These are phyloP conservation scores for Polydrusus pterygomalis DNA, from an alignment of 2,888 invertebrate species.

Conservation along the genomic window DNA sequence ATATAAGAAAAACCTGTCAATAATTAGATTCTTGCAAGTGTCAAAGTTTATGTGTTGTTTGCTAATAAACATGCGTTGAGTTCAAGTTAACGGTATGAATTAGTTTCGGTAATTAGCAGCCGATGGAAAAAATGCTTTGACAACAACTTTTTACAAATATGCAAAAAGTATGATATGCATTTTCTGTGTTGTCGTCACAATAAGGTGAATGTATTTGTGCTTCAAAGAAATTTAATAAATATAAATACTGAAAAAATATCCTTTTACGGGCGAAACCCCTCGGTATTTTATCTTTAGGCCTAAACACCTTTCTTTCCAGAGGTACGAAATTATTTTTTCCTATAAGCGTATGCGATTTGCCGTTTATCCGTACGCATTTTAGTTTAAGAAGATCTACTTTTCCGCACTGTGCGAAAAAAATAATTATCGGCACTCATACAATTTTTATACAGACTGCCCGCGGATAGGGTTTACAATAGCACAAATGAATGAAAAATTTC, in stretches of 20 bases:
- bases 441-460: no score
- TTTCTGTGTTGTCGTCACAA: background rate
- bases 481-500: no score
- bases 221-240: background rate
- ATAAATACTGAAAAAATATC: background rate
- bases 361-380: no score
- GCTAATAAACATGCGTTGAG: background rate
- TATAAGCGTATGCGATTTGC: no score
- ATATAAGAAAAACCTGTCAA: background rate
- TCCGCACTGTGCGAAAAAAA: no score
- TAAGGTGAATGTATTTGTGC: background rate
- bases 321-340: no score
- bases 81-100: background rate
- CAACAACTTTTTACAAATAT: background rate
- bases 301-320: no score
- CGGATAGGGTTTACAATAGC: no score
- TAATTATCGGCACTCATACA: no score
- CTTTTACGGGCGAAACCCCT: no score
- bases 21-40: conserved; percentile 3
- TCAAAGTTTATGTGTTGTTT: conserved; percentile 11
- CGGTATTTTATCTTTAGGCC: no score
- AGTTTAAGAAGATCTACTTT: no score
- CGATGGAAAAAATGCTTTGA: background rate
- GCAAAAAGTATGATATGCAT: background rate
- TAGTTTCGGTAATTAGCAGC: background rate